These are phyloP conservation scores for Hypanus sabinus DNA, from an alignment of 2,113 vertebrate genomes.

Conservation along the genomic window DNA sequence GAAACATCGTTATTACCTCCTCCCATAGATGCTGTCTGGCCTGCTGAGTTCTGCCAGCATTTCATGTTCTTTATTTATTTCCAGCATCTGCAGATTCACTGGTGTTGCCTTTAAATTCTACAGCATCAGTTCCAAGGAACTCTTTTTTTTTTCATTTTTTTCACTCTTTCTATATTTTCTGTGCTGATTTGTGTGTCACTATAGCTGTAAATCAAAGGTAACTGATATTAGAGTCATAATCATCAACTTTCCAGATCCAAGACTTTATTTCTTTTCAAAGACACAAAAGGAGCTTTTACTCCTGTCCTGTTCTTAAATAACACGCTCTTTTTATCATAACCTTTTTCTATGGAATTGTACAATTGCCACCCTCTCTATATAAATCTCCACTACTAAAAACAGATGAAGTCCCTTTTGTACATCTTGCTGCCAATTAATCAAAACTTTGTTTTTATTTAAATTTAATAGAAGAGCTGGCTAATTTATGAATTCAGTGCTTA, in stretches of 20 bases:
- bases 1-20: too few species aligned
- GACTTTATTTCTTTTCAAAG: background rate
- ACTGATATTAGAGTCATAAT: background rate
- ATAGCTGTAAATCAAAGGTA: background rate
- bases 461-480: background rate
- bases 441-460: background rate
- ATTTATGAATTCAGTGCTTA: background rate
- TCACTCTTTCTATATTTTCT: background rate
- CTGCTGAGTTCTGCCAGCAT: too few species aligned
- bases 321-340: background rate
- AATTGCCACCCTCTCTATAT: background rate
- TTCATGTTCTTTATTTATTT: too few species aligned
- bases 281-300: background rate
- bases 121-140: too few species aligned
- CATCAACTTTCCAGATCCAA: background rate
- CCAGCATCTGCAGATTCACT: too few species aligned
- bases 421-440: background rate
- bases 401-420: background rate
- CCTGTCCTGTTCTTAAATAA: background rate
- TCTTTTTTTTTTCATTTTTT: too few species aligned
- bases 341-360: background rate
- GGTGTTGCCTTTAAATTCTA: too few species aligned
- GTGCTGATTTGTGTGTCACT: background rate
- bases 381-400: background rate
- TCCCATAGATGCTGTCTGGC: too few species aligned